Evolutionary conservation across 2,113 vertebrate species (phyloP), one percentile per base, ranked within the genome.

Genomic region (Athene noctua): DNA sequence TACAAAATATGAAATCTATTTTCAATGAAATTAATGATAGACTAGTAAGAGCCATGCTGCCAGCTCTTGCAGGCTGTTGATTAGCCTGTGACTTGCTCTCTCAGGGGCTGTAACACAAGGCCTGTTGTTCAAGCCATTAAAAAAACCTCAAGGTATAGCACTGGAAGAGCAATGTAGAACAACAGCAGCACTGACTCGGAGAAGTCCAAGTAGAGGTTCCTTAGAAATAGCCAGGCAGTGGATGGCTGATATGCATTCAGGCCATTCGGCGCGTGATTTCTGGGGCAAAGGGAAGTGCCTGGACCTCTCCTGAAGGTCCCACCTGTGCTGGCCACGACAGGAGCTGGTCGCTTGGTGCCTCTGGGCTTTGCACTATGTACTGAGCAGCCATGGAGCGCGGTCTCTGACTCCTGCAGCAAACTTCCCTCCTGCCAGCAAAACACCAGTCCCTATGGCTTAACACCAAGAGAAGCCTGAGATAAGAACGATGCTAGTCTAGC

Each of bases 81-180:
- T 74, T 40, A 94, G 72, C 42, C 65, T 52, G 73, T 61, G 91
- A 38, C 68, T 94, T 59, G 86, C 38, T 83, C 75, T 96, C 81
- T 34, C 71, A 55, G 59, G 54, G 55, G 46, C 77, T 0, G 1
- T 44, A 58, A 79, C 36, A 83, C 82, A 77, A 86, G 32, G 63
- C 9, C 38, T 68, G 26, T 80, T 58, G 74, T 83, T 80, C 5
- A 9, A 90, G 36, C 22, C 47, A 51, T n/a, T 81, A 9, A 12
- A 49, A 91, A 80, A 77, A 66, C 1, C 29, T 73, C 49, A 34
- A 47, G 55, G 80, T 78, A 91, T 87, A 87, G 77, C 67, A 61
- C 25, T 67, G 61, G 65, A 75, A 79, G 54, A 84, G 46, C 58
- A 44, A 54, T 7, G 67, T 26, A 72, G 91, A 80, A 62, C 22